A percentile compares a stretch with the other conserved stretches of the same genome.
Conservation (phyloP, 2,113 vertebrate genomes). For the Speoplatyrhinus poulsoni region DNA sequence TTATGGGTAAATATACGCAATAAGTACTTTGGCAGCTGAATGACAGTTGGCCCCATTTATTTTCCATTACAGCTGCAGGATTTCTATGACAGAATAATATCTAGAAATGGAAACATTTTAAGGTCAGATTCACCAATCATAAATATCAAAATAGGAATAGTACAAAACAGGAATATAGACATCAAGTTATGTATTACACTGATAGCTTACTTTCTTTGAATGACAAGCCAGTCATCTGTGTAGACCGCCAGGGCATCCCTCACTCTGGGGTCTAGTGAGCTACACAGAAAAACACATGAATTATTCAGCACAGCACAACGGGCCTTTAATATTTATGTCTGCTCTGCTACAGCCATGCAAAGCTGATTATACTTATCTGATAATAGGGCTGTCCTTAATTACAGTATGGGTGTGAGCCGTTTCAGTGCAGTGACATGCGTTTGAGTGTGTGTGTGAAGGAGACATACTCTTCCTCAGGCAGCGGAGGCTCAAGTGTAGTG, state of each 20-base stretch:
- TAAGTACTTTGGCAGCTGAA: too few relatives aligned
- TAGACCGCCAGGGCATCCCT: slow-evolving; percentile 86
- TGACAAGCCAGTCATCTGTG: slow-evolving; percentile 89
- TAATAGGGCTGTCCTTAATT: slow-evolving; percentile 31
- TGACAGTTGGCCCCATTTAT: too few relatives aligned
- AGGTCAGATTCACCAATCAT: too few relatives aligned
- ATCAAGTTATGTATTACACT: too few relatives aligned
- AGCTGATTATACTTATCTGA: slow-evolving; percentile 45
- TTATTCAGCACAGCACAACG: slow-evolving; percentile 51
- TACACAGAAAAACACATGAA: slow-evolving; percentile 66
- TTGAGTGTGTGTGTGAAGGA: slow-evolving; percentile 3
- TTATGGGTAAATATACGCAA: too few relatives aligned
- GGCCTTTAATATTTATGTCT: slow-evolving; percentile 59
- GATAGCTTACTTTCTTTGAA: slow-evolving; percentile 82
- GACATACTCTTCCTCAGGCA: slow-evolving; percentile 83
- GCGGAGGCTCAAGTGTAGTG: slow-evolving; percentile 81
- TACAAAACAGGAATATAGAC: too few relatives aligned
- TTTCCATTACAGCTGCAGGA: too few relatives aligned
- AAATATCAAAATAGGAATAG: too few relatives aligned
- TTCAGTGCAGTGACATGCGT: slow-evolving; percentile 3
- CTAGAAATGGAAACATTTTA: too few relatives aligned
- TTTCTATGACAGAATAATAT: too few relatives aligned
- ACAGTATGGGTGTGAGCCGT: slow-evolving; percentile 21
- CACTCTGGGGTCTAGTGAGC: slow-evolving; percentile 85
- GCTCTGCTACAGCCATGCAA: slow-evolving; percentile 25